phyloP scores from a whole-genome alignment of 2,113 vertebrate species.

The Stictonetta naevosa region DNA sequence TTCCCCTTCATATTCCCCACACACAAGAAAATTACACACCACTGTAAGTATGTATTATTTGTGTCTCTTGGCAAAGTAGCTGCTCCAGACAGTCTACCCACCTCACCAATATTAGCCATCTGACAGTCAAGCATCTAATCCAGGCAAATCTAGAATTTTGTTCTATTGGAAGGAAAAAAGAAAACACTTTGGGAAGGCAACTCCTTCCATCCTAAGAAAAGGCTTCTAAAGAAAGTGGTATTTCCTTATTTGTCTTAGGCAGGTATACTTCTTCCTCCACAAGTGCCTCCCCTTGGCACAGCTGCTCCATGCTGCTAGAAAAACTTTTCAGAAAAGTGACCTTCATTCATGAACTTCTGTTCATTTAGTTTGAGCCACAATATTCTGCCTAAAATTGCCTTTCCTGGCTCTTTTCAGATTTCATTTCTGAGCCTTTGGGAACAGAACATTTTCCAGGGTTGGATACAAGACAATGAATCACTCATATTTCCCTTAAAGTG shows the following conservation, averaged over 20 bases:
- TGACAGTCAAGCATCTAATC: not conserved
- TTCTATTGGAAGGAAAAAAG: not conserved
- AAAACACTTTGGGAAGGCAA: not conserved
- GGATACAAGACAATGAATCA: not conserved
- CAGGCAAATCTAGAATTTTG: not conserved
- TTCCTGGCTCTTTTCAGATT: not conserved
- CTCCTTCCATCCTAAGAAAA: not conserved
- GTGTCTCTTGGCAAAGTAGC: not conserved
- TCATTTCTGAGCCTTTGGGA: not conserved
- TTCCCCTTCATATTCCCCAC: not conserved
- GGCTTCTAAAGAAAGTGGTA: not conserved
- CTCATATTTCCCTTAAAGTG: not conserved
- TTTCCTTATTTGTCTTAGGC: not conserved
- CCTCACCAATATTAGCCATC: not conserved
- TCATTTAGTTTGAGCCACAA: not conserved
- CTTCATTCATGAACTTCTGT: not conserved
- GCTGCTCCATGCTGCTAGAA: not conserved
- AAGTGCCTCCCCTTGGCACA: not conserved
- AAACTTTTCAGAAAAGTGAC: not conserved
- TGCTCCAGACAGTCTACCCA: not conserved
- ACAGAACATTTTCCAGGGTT: not conserved
- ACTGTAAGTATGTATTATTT: not conserved
- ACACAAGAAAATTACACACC: not conserved
- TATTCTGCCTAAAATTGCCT: not conserved
- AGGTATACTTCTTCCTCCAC: not conserved